A percentile compares a stretch with the other conserved stretches of the same genome.
Conservation (phyloP, 1,140 invertebrate genomes). For the Acromyrmex heyeri region DNA sequence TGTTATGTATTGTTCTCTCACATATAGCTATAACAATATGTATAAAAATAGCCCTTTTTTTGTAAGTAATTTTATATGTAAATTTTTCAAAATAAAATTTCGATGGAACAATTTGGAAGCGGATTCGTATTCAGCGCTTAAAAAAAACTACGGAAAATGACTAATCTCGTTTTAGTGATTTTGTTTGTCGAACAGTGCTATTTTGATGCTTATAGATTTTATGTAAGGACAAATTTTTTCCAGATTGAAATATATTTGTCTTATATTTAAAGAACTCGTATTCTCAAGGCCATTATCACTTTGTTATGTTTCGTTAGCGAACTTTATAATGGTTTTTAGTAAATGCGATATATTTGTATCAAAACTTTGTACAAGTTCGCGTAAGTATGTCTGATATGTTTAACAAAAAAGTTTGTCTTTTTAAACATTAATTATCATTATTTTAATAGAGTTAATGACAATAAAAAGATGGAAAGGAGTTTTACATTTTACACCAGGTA, state of each 20-base stretch:
- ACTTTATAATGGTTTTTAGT: constrained; percentile 79
- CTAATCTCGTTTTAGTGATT: too few relatives aligned
- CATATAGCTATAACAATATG: too few relatives aligned
- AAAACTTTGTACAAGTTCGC: constrained; percentile 66
- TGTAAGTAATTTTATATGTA: too few relatives aligned
- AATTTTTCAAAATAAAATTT: too few relatives aligned
- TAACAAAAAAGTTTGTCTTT: constrained; percentile 20
- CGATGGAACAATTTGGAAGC: too few relatives aligned
- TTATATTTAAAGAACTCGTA: constrained; percentile 83
- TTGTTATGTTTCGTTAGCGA: constrained; percentile 76
- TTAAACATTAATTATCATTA: constrained; percentile 30
- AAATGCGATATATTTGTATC: constrained; percentile 52
- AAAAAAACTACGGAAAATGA: too few relatives aligned
- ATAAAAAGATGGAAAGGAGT: constrained; percentile 77
- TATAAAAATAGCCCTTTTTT: too few relatives aligned
- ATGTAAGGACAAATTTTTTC: constrained; percentile 56
- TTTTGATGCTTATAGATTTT: constrained; percentile 28
- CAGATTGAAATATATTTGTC: constrained; percentile 79
- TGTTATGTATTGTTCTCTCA: too few relatives aligned
- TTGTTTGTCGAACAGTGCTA: neutral
- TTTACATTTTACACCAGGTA: constrained; percentile 80
- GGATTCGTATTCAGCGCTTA: too few relatives aligned
- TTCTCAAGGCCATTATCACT: constrained; percentile 81
- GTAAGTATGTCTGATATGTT: constrained; percentile 47
- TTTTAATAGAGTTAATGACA: constrained; percentile 73